Conservation (phyloP, 2,888 invertebrate species). For the Drosophila suboccidentalis region DNA sequence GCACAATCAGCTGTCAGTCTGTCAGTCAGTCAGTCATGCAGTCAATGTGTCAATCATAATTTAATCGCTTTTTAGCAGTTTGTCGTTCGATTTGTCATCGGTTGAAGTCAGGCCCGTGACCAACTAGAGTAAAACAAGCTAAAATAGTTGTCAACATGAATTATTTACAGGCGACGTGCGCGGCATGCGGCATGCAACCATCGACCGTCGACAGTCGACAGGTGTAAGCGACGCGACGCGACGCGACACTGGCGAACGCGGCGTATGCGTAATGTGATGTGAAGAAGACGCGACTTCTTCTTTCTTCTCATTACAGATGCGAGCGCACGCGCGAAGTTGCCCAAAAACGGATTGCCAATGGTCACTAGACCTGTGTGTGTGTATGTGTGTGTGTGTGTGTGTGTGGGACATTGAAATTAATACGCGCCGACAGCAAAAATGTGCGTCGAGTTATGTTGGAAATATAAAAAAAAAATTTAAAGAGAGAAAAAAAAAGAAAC, state of each 20-base stretch:
- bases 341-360: constrained; percentile 68
- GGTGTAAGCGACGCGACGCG: constrained; percentile 51
- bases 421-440: constrained; percentile 76
- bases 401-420: constrained; percentile 69
- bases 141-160: constrained; percentile 81
- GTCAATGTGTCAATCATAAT: constrained; percentile 81
- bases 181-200: constrained; percentile 48
- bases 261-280: constrained; percentile 54
- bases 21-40: constrained; percentile 47
- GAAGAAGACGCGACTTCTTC: constrained; percentile 36
- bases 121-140: constrained; percentile 74
- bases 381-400: neutral
- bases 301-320: constrained; percentile 70
- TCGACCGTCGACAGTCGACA: constrained; percentile 53
- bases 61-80: constrained; percentile 48
- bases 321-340: constrained; percentile 77
- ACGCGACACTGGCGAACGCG: constrained; percentile 8
- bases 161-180: constrained; percentile 79
- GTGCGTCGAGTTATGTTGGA: constrained; percentile 65
- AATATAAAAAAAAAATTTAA: constrained; percentile 1
- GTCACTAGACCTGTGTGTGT: constrained; percentile 16
- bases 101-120: constrained; percentile 48
- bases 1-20: constrained; percentile 18
- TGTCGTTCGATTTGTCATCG: constrained; percentile 53
- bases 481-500: constrained; percentile 42